Evolutionary conservation across 2,797 vertebrate species (phyloP).

Genomic region (Syndactyla subalaris): DNA sequence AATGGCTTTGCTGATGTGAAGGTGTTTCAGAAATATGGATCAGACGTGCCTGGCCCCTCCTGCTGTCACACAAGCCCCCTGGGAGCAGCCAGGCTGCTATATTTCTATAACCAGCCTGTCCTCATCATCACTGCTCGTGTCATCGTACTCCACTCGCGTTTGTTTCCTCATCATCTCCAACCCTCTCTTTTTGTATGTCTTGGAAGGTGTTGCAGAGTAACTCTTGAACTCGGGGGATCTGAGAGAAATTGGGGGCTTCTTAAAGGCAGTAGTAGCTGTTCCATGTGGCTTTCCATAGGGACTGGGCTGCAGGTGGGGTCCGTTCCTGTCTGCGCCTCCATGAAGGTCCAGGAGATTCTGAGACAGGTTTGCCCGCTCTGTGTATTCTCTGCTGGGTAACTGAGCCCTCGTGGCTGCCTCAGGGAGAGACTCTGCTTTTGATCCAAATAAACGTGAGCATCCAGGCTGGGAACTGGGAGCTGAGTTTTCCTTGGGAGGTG

Average conservation of each 20-base stretch:
- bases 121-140: slow-evolving; percentile 82
- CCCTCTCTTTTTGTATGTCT: slow-evolving; percentile 66
- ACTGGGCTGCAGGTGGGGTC: not conserved
- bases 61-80: not conserved
- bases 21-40: not conserved
- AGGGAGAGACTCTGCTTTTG: not conserved
- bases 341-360: not conserved
- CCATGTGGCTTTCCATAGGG: not conserved
- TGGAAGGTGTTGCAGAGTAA: slow-evolving; percentile 6
- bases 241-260: not conserved
- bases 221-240: not conserved
- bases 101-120: slow-evolving; percentile 82
- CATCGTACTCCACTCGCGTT: slow-evolving; percentile 74
- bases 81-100: slow-evolving; percentile 16
- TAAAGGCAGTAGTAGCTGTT: not conserved
- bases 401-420: not conserved
- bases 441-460: not conserved
- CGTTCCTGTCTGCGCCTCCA: not conserved
- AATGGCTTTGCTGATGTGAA: slow-evolving; percentile 51
- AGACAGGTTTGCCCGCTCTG: not conserved
- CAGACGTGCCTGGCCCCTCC: not conserved
- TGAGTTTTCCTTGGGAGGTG: not conserved
- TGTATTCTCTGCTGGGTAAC: not conserved
- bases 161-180: slow-evolving; percentile 79
- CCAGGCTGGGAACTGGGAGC: not conserved